These are phyloP conservation scores for Nyctibius bracteatus DNA, from an alignment of 2,113 vertebrate species.

Conservation along the genomic window DNA sequence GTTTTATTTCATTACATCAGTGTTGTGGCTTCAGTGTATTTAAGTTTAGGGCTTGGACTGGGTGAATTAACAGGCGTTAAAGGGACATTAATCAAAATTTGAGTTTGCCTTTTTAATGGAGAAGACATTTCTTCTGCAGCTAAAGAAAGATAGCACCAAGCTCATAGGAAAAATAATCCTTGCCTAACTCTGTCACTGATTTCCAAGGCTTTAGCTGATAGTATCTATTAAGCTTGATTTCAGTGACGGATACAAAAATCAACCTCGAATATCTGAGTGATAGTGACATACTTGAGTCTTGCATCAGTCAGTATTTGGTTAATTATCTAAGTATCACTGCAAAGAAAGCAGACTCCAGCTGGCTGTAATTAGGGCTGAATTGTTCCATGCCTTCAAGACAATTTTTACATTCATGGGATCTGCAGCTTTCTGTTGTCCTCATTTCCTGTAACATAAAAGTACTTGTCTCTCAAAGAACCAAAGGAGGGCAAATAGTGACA, in stretches of 20 bases:
- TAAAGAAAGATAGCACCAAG: not conserved
- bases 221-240: not conserved
- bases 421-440: conserved; percentile 53
- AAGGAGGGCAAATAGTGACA: not conserved
- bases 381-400: conserved; percentile 51
- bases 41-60: not conserved
- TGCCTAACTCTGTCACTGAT: not conserved
- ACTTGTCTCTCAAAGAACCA: conserved; percentile 26
- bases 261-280: not conserved
- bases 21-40: not conserved
- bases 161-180: not conserved
- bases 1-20: not conserved
- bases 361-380: conserved; percentile 58
- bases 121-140: not conserved
- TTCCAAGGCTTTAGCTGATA: not conserved
- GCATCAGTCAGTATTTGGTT: conserved; percentile 43
- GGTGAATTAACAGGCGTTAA: not conserved
- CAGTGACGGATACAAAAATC: not conserved
- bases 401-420: conserved; percentile 53
- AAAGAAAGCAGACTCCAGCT: conserved; percentile 47
- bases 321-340: conserved; percentile 34
- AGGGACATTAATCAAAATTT: not conserved
- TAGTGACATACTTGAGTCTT: conserved; percentile 5
- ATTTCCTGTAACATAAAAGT: conserved; percentile 54
- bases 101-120: not conserved